A percentile compares a stretch with the other conserved stretches of the same genome.
phyloP scores from a whole-genome alignment of 2,797 vertebrate species.

The Ptychadena robeensis region DNA sequence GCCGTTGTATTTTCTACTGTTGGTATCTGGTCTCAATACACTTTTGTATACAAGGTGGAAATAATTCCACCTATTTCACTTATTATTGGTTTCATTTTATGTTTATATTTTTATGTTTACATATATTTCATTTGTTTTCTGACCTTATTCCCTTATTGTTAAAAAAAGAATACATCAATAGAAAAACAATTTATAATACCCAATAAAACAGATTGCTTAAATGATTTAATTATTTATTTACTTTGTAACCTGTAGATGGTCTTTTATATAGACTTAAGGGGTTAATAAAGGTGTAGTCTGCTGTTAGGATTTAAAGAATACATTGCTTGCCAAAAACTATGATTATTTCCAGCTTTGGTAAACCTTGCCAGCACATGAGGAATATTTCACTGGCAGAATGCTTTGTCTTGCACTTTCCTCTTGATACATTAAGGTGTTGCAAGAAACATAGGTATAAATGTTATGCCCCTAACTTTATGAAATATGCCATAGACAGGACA shows the following conservation, averaged over 20 bases:
- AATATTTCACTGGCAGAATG: constrained; percentile 35
- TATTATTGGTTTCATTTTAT: too few species aligned
- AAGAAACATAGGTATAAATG: neutral
- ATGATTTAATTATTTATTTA: neutral
- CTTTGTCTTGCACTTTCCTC: constrained; percentile 4
- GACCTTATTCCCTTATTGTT: too few species aligned
- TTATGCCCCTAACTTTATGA: neutral
- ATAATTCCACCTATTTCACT: too few species aligned
- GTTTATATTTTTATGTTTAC: too few species aligned
- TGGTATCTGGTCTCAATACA: too few species aligned
- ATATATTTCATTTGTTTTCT: too few species aligned
- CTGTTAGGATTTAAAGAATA: constrained; percentile 16
- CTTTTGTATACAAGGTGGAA: too few species aligned
- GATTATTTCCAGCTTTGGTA: constrained; percentile 47
- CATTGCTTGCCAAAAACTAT: constrained; percentile 9
- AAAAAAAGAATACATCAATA: too few species aligned
- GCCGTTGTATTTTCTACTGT: too few species aligned
- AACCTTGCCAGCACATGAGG: constrained; percentile 12
- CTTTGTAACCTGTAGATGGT: neutral
- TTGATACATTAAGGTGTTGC: constrained; percentile 1
- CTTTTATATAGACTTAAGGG: neutral
- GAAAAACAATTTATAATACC: too few species aligned
- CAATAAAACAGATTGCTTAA: too few species aligned
- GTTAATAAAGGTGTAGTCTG: constrained; percentile 40
- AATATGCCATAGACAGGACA: neutral